Base-by-base conservation (phyloP, 2,888 invertebrate species). In the Metopia argyrocephala region DNA sequence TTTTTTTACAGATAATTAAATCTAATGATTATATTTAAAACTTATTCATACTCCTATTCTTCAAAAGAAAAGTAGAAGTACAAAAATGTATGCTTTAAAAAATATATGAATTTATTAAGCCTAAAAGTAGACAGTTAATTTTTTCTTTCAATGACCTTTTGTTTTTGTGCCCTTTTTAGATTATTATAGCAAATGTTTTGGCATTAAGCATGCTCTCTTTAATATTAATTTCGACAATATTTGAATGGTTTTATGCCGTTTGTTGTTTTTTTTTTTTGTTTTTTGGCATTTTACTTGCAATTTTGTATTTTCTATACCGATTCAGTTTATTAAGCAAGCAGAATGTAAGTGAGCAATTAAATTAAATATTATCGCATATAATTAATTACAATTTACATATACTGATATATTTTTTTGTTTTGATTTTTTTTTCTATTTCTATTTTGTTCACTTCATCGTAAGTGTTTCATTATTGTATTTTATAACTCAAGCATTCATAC, bases 1-100 rank as follows among this genome's bases (percentile, higher is more conserved):
- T n/a, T 61, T 15, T 64, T 78, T 78, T 57, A 78, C 70, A 78
- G 76, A 78, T 71, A 78, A 78, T 78, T 78, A 71, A 78, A 65
- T 71, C 59, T 78, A 70, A 78, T 56, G 70, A 65, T 65, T 65
- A 78, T 59, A 57, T 50, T 15, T 31, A 64, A 38, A 38, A 15
- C 38, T 38, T 12, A 31, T 12, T 15, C 38, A 15, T 12, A 12
- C 15, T 0, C 38, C 38, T 38, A 38, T 15, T 38, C 38, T 38
- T 15, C 38, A 3, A 15, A 38, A 12, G n/a, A n/a, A n/a, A n/a
- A n/a, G n/a, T n/a, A n/a, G 15, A 38, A 12, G 38, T 38, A 1
- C 0, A 31, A 12, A 31, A 31, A 31, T 31, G 3, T 31, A 1
- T 31, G 31, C 4, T n/a, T n/a, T n/a, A n/a, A 62, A 38, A 38